A percentile compares a stretch with the other conserved stretches of the same genome.
These are phyloP conservation scores for Zaprionus ornatus DNA, from an alignment of 1,140 invertebrate genomes.

Conservation along the genomic window DNA sequence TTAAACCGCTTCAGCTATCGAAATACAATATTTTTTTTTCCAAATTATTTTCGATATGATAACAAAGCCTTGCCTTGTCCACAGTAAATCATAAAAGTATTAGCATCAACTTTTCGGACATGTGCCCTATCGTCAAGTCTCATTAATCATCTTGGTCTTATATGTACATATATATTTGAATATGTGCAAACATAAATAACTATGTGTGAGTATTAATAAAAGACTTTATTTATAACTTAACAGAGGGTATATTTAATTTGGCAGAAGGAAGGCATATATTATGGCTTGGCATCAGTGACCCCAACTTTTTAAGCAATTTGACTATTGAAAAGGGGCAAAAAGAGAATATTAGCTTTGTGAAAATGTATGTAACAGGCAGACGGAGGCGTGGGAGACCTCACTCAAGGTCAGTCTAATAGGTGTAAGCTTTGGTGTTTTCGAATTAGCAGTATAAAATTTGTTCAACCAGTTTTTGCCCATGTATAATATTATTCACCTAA, in stretches of 20 bases:
- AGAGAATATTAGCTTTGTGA: background rate
- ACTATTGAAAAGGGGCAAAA: background rate
- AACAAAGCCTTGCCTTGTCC: conserved; percentile 27
- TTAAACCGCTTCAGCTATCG: background rate
- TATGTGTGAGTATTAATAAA: background rate
- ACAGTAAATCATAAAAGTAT: conserved; percentile 14
- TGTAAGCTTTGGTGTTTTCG: no score
- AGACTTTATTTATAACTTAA: background rate
- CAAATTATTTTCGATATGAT: conserved; percentile 10
- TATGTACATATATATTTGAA: background rate
- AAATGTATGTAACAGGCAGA: background rate
- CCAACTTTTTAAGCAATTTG: background rate
- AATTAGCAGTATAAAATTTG: no score
- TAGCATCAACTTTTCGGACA: background rate
- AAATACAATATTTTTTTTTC: background rate
- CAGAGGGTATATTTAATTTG: background rate
- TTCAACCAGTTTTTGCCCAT: no score
- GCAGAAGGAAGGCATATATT: no score
- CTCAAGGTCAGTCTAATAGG: no score
- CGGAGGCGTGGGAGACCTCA: background rate
- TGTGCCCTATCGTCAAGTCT: conserved; percentile 6
- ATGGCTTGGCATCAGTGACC: no score
- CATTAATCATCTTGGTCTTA: conserved; percentile 1
- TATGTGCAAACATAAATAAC: background rate
- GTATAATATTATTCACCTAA: no score